Base-by-base conservation (phyloP, 2,888 invertebrate species). In the Melanostoma scalare region DNA sequence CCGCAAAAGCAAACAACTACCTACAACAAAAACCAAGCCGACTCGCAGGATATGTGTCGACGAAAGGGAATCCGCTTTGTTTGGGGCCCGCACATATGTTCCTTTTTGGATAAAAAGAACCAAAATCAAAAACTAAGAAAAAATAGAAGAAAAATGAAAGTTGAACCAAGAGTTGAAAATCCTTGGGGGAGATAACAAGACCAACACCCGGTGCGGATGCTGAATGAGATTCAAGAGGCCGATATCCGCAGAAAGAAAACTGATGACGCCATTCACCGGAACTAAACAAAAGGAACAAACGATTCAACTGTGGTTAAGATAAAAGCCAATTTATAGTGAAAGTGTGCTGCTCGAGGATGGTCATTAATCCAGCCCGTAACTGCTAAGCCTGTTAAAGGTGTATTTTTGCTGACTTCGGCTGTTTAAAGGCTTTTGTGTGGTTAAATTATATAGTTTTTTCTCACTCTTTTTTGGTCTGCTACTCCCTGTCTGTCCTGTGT, bases 201-300 rank as follows among this genome's bases (percentile, higher is more conserved):
- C 76, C 61, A 73, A 82, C 81, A 82, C 81, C 81, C 77, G 81
- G 72, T 72, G 81, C 81, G 81, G 81, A 82, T 82, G 81, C 81
- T 82, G 81, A 73, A 20, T 20, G 33, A 82, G 81, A 82, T 82
- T 61, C 63, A 42, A 73, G 38, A 46, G 77, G 35, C 68, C 61
- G 81, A 82, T 82, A 82, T 73, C 76, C 10, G 30, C 48, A 48
- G 48, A 67, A 82, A 68, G 56, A 82, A 81, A 81, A 72, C 81
- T 72, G 76, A 81, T 81, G 81, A 81, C 81, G 81, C 81, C 76
- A 76, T 81, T 61, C 77, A 77, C 63, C 81, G 73, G 76, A 73
- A 72, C 81, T 50, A 73, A 68, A 46, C 58, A 56, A 44, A 72
- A 42, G 48, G 55, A 82, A 68, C 56, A 79, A 73, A 71, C 55